Percentiles rank a stretch among this genome's conserved stretches.
Evolutionary conservation across 2,888 invertebrate genomes (phyloP).

Genomic region (Monoplex corrugatus): DNA sequence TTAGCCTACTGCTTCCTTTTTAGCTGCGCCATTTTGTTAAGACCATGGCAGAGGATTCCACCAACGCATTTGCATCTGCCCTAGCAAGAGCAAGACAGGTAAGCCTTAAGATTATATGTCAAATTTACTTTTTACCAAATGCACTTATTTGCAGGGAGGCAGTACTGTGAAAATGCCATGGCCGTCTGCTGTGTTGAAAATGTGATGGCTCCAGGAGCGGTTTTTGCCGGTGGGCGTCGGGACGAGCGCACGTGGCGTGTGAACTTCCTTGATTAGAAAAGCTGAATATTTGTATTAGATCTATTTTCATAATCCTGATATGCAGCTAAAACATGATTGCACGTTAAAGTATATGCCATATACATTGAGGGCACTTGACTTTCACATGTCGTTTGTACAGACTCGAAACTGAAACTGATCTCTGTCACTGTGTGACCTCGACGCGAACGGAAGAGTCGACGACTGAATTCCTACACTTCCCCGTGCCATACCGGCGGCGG

Average conservation of each 20-base stretch:
- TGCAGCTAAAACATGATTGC: too few relatives aligned
- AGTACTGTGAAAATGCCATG: neutral
- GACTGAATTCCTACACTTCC: too few relatives aligned
- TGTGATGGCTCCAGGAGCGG: slow-evolving; percentile 36
- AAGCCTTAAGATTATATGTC: neutral
- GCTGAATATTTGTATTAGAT: too few relatives aligned
- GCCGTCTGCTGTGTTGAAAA: neutral
- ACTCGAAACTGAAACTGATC: slow-evolving; percentile 4
- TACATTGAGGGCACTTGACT: too few relatives aligned
- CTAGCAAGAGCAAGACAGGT: slow-evolving; percentile 52
- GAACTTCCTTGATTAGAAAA: slow-evolving; percentile 29
- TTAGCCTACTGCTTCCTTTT: slow-evolving; percentile 49
- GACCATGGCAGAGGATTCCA: slow-evolving; percentile 50
- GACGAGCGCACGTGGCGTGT: slow-evolving; percentile 44
- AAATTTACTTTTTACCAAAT: neutral
- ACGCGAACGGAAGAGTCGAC: too few relatives aligned
- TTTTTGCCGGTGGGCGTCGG: slow-evolving; percentile 51
- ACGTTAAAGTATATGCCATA: too few relatives aligned
- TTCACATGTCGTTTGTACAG: neutral
- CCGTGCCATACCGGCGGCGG: too few relatives aligned
- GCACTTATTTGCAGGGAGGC: neutral
- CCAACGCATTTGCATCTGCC: slow-evolving; percentile 50
- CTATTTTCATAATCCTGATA: too few relatives aligned
- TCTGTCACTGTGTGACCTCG: neutral
- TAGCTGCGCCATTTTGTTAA: slow-evolving; percentile 47